phyloP scores from a whole-genome alignment of 2,113 vertebrate genomes.

The Benthochromis sp. region DNA sequence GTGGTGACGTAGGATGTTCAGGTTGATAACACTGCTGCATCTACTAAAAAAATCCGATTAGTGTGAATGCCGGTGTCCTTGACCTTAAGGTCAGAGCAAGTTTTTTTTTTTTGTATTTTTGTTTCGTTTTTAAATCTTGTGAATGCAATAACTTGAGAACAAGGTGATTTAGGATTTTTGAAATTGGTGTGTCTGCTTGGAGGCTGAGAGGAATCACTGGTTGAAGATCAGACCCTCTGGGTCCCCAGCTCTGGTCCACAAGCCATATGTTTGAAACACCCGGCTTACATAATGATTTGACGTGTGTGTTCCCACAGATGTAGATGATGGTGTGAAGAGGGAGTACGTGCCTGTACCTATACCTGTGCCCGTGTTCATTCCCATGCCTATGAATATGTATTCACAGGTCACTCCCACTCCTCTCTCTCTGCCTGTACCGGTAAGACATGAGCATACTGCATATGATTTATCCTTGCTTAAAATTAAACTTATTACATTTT shows the following conservation, averaged over 20 bases:
- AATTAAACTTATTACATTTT: not conserved
- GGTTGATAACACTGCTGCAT: not conserved
- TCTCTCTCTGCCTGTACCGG: conserved; percentile 85
- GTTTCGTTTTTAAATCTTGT: not conserved
- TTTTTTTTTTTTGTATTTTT: accelerated
- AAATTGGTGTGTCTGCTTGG: not conserved
- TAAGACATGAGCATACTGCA: conserved; percentile 61
- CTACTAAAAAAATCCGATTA: not conserved
- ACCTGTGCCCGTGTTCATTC: conserved; percentile 92
- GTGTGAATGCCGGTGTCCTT: not conserved
- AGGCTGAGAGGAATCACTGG: not conserved
- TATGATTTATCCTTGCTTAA: not conserved
- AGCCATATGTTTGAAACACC: not conserved
- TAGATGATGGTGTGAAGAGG: conserved; percentile 84
- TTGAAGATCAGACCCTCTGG: not conserved
- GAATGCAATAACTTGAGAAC: not conserved
- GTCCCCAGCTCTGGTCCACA: not conserved
- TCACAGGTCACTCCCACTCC: conserved; percentile 85
- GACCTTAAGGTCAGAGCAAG: not conserved
- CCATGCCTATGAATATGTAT: conserved; percentile 95
- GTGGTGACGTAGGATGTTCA: not conserved
- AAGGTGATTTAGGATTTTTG: not conserved
- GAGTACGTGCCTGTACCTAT: conserved; percentile 92
- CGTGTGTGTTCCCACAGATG: conserved; percentile 57
- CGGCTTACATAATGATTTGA: not conserved